These are phyloP conservation scores for Buceros bicornis DNA, from an alignment of 2,797 vertebrate genomes.

Conservation along the genomic window DNA sequence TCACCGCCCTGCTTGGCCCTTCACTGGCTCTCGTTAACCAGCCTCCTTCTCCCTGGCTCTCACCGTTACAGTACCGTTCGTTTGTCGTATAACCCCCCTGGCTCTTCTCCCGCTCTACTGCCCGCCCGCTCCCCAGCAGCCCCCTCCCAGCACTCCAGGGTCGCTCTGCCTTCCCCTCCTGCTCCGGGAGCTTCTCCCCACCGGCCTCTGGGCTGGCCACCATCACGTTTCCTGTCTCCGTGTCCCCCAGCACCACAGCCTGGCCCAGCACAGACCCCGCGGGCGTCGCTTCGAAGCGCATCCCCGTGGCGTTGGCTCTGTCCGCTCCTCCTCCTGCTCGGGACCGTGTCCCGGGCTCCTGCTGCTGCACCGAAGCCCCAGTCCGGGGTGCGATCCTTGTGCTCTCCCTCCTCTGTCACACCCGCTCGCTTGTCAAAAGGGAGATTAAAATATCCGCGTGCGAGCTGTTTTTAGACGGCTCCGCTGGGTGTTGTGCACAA, in stretches of 20 bases:
- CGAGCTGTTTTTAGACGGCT: conserved; percentile 65
- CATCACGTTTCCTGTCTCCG: neutral
- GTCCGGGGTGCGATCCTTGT: neutral
- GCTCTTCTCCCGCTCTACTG: neutral
- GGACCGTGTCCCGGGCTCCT: neutral
- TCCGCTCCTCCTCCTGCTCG: neutral
- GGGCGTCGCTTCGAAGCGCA: accelerated
- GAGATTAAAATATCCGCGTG: conserved; percentile 58
- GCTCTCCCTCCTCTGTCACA: conserved; percentile 5
- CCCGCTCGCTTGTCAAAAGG: conserved; percentile 31
- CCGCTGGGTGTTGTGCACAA: conserved; percentile 58
- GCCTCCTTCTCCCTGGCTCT: neutral
- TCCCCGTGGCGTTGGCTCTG: accelerated
- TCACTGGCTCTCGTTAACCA: accelerated
- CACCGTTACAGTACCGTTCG: neutral
- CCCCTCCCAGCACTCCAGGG: neutral
- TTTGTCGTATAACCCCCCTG: neutral
- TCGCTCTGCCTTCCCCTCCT: neutral
- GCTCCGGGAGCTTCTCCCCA: neutral
- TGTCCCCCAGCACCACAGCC: neutral
- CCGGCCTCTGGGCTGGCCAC: neutral
- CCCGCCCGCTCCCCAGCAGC: neutral
- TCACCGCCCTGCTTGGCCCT: neutral
- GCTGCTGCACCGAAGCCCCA: neutral
- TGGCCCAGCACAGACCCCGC: neutral